Evolutionary conservation across 1,140 invertebrate genomes (phyloP).

Genomic region (Lucilia sericata): DNA sequence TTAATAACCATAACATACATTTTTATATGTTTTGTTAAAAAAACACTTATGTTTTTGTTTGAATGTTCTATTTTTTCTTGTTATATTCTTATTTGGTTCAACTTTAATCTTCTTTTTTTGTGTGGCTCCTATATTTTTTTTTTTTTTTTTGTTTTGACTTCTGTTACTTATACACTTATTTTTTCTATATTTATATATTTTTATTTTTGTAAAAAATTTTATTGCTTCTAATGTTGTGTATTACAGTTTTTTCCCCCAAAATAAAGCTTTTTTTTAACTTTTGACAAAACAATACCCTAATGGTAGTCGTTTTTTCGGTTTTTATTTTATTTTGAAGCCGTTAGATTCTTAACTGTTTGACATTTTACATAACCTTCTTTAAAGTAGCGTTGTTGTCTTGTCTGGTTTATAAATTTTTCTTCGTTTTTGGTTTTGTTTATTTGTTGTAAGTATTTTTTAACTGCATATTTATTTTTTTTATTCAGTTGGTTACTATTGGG

Average conservation of each 20-base stretch:
- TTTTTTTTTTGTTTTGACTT: not conserved
- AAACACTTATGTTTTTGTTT: not conserved
- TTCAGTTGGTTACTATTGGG: not conserved
- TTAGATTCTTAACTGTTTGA: conserved; percentile 68
- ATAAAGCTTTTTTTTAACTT: not conserved
- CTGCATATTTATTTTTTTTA: not conserved
- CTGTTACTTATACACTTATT: not conserved
- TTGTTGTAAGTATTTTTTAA: not conserved
- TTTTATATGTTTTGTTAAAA: not conserved
- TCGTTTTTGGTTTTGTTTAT: not conserved
- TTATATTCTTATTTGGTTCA: not conserved
- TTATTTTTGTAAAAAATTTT: not conserved
- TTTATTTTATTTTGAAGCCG: conserved; percentile 58
- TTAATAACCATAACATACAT: not conserved
- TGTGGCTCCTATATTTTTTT: not conserved
- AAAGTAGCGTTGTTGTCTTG: conserved; percentile 17
- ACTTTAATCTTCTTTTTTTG: not conserved
- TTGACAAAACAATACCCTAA: conserved; percentile 1
- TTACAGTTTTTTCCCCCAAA: not conserved
- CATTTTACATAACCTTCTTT: conserved; percentile 67
- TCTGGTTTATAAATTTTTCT: conserved; percentile 1
- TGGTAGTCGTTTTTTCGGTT: conserved; percentile 29
- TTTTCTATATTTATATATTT: not conserved
- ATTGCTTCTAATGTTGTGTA: not conserved
- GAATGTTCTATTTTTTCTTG: not conserved